These are phyloP conservation scores for Leptoteleia sp. DNA, from an alignment of 1,140 invertebrate genomes.

Conservation along the genomic window DNA sequence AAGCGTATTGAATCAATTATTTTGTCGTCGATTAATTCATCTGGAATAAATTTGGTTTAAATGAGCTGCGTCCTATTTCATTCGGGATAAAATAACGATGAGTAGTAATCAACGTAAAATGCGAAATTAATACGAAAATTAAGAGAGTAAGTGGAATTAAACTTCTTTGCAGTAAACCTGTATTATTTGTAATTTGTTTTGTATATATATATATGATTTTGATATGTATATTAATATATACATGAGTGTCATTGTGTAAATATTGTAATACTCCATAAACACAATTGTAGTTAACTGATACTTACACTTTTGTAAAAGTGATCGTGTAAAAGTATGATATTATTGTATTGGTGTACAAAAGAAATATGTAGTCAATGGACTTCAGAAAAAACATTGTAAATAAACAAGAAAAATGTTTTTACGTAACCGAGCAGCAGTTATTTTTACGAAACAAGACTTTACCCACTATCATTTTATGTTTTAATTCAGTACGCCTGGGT, in stretches of 20 bases:
- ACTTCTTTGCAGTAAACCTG: constrained; percentile 2
- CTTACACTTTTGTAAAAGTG: constrained; percentile 59
- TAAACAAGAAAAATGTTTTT: constrained; percentile 60
- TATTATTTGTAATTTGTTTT: constrained; percentile 51
- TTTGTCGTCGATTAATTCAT: constrained; percentile 51
- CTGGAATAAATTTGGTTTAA: constrained; percentile 1
- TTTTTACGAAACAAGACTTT: constrained; percentile 1
- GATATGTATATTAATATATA: constrained; percentile 55
- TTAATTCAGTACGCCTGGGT: too few relatives aligned
- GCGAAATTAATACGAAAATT: constrained; percentile 7
- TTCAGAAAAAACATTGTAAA: constrained; percentile 50
- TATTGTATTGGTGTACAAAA: constrained; percentile 61
- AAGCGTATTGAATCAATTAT: constrained; percentile 4
- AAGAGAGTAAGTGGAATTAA: constrained; percentile 3
- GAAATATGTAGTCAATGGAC: constrained; percentile 54
- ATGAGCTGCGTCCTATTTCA: neutral
- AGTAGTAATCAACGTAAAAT: constrained; percentile 24
- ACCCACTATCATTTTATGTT: too few relatives aligned
- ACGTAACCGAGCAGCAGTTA: constrained; percentile 25
- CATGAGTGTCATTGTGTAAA: constrained; percentile 46
- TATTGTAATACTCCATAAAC: constrained; percentile 32
- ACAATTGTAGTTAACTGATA: constrained; percentile 31
- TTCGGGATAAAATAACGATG: constrained; percentile 43
- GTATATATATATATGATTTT: constrained; percentile 49
- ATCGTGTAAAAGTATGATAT: constrained; percentile 56